Evolutionary conservation across 1,140 invertebrate genomes (phyloP).

Genomic region (Bombus waltoni): DNA sequence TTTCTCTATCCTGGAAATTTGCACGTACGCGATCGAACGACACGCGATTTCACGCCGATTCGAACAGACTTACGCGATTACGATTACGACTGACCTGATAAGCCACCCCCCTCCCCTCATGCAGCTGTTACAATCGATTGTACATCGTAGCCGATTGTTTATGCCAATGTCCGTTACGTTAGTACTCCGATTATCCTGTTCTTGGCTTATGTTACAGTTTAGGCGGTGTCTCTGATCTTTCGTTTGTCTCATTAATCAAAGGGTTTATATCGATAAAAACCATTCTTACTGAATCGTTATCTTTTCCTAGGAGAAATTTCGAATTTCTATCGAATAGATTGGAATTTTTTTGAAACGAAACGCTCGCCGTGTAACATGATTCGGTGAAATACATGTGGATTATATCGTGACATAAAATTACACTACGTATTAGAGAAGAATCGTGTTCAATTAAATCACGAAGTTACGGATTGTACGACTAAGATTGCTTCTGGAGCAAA

Average conservation of each 20-base stretch:
- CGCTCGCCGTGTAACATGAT: too few relatives aligned
- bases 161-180: background rate
- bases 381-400: too few relatives aligned
- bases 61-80: constrained; percentile 13
- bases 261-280: background rate
- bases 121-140: background rate
- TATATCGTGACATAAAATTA: too few relatives aligned
- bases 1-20: background rate
- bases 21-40: background rate
- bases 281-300: background rate
- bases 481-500: too few relatives aligned
- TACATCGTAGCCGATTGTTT: background rate
- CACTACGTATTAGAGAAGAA: background rate
- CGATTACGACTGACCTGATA: constrained; percentile 12
- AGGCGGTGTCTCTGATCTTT: background rate
- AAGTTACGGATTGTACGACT: background rate
- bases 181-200: background rate
- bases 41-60: background rate
- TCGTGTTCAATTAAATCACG: background rate
- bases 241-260: background rate
- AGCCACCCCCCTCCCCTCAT: background rate
- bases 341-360: too few relatives aligned
- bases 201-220: background rate
- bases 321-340: too few relatives aligned
- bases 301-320: too few relatives aligned